These are phyloP conservation scores for Amorpha juglandis DNA, from an alignment of 2,888 invertebrate species.

Conservation along the genomic window DNA sequence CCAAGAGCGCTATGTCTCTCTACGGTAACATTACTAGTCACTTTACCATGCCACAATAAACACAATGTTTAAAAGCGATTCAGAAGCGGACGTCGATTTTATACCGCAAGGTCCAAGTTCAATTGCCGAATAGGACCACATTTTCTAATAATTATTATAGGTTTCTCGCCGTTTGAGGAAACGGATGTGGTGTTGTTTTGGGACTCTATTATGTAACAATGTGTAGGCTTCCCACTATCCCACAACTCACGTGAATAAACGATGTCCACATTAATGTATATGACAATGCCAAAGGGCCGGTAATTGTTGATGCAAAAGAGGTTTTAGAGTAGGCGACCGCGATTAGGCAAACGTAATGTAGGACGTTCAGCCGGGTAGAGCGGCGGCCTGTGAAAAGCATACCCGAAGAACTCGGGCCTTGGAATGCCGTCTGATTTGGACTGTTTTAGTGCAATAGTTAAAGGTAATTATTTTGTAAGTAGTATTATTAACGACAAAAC, in stretches of 20 bases:
- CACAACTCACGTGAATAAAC: neutral
- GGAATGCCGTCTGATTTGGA: neutral
- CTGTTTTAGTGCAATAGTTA: too few species aligned
- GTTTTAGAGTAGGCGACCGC: neutral
- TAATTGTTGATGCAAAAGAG: conserved; percentile 3
- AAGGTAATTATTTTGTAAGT: too few species aligned
- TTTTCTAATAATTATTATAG: too few species aligned
- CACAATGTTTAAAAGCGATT: too few species aligned
- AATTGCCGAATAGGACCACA: too few species aligned
- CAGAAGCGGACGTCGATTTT: too few species aligned
- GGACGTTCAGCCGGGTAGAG: neutral
- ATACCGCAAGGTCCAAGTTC: too few species aligned
- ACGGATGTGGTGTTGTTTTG: neutral
- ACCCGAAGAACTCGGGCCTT: neutral
- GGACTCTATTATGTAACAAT: neutral
- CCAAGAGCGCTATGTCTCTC: too few species aligned
- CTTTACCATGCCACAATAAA: too few species aligned
- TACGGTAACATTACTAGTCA: too few species aligned
- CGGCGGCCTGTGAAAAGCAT: neutral
- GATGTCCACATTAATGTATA: neutral
- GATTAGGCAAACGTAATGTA: conserved; percentile 4
- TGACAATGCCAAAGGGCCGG: neutral
- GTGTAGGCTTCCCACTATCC: neutral
- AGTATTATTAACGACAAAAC: too few species aligned
- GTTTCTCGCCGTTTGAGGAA: neutral